A percentile compares a stretch with the other conserved stretches of the same genome.
Conservation (phyloP, 2,113 vertebrate species). For the Myrmecobius fasciatus region DNA sequence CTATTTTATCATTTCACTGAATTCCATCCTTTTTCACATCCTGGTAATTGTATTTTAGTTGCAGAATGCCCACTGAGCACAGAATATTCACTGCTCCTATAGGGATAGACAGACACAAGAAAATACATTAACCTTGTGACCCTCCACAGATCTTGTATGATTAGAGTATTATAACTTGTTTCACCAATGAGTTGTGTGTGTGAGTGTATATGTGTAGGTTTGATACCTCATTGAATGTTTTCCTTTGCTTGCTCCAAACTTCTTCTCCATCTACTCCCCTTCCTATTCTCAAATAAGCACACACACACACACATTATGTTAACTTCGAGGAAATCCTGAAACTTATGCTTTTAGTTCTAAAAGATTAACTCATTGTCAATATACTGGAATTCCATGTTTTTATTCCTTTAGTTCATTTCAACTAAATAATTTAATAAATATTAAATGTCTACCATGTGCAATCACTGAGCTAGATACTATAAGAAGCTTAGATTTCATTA, state of each 20-base stretch:
- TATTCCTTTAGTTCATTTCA: neutral
- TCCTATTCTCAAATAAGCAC: no score
- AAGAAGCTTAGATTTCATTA: constrained; percentile 6
- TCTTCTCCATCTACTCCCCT: neutral
- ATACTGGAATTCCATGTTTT: neutral
- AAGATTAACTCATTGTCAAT: neutral
- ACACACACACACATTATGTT: neutral
- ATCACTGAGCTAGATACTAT: neutral
- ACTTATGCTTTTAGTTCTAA: neutral
- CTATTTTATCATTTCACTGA: constrained; percentile 44
- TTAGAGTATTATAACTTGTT: rapidly evolving
- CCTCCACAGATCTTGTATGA: neutral
- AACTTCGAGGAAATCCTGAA: neutral
- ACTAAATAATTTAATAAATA: neutral
- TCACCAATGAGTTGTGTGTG: neutral
- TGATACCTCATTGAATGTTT: neutral
- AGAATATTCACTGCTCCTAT: neutral
- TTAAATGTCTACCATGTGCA: neutral
- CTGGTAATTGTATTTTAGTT: constrained; percentile 38
- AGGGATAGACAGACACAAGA: neutral
- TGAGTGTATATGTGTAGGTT: neutral
- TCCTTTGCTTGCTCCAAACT: neutral
- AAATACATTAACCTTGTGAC: neutral
- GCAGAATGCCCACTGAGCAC: neutral
- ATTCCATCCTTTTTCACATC: constrained; percentile 51